Evolutionary conservation across 2,888 invertebrate genomes (phyloP).

Genomic region (Pinctada fucata): DNA sequence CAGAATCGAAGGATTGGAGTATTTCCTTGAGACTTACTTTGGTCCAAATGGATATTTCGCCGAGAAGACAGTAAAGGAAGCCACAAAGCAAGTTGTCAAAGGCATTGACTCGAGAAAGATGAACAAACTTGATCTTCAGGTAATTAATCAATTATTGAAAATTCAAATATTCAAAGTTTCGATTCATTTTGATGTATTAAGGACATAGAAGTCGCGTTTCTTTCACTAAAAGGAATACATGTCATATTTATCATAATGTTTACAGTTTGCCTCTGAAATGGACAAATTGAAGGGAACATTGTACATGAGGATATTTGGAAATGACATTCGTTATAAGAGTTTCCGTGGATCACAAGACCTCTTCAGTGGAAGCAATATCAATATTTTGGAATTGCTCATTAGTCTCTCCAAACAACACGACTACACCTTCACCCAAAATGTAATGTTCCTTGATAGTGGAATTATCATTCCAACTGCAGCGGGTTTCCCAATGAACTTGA

Average conservation of each 20-base stretch:
- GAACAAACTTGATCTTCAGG: slow-evolving; percentile 52
- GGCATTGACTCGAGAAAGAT: slow-evolving; percentile 50
- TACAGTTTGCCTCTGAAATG: slow-evolving; percentile 41
- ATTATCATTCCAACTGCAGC: slow-evolving; percentile 90
- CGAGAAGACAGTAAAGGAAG: slow-evolving; percentile 64
- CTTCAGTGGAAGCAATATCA: slow-evolving; percentile 44
- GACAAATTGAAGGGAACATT: slow-evolving; percentile 78
- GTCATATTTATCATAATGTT: neutral
- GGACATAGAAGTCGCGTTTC: neutral
- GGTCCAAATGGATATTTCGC: slow-evolving; percentile 81
- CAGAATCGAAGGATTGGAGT: slow-evolving; percentile 92
- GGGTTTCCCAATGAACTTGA: slow-evolving; percentile 90
- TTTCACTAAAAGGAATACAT: neutral
- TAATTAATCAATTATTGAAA: slow-evolving; percentile 19
- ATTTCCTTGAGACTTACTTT: slow-evolving; percentile 88
- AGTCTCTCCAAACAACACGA: slow-evolving; percentile 60
- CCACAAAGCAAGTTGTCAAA: slow-evolving; percentile 48
- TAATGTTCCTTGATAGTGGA: slow-evolving; percentile 90
- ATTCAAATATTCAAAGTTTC: neutral
- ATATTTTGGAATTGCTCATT: slow-evolving; percentile 55
- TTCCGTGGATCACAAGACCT: slow-evolving; percentile 49
- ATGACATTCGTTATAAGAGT: slow-evolving; percentile 81
- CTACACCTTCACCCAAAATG: slow-evolving; percentile 81
- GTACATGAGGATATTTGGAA: slow-evolving; percentile 91
- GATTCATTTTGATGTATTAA: neutral